These are phyloP conservation scores for Scaptomyza parva DNA, from an alignment of 2,888 invertebrate species.

Conservation along the genomic window DNA sequence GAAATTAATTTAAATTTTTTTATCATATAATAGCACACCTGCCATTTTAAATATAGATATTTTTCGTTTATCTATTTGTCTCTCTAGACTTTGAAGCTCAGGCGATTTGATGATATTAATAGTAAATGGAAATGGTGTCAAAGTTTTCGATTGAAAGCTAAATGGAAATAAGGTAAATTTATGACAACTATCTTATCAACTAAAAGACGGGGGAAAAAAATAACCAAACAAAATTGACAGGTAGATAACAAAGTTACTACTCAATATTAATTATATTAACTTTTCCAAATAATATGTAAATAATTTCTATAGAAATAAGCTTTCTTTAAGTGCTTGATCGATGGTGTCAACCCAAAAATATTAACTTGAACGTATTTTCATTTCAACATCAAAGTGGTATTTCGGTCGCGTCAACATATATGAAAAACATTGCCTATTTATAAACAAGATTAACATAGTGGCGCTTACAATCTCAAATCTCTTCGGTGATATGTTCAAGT, in stretches of 20 bases:
- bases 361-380: neutral
- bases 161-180: slow-evolving; percentile 11
- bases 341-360: slow-evolving; percentile 6
- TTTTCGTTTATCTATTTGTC: neutral
- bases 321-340: slow-evolving; percentile 16
- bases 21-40: neutral
- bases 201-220: slow-evolving; percentile 8
- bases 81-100: slow-evolving; percentile 13
- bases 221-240: slow-evolving; percentile 2
- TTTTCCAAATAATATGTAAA: slow-evolving; percentile 40
- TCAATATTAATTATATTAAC: slow-evolving; percentile 11
- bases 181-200: slow-evolving; percentile 32
- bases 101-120: slow-evolving; percentile 21
- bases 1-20: slow-evolving; percentile 42
- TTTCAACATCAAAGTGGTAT: slow-evolving; percentile 4
- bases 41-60: slow-evolving; percentile 12
- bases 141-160: slow-evolving; percentile 15
- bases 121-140: slow-evolving; percentile 30
- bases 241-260: slow-evolving; percentile 22
- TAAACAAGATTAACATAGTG: slow-evolving; percentile 39
- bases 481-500: neutral
- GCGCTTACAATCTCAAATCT: slow-evolving; percentile 13
- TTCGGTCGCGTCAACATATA: slow-evolving; percentile 21
- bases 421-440: slow-evolving; percentile 41
- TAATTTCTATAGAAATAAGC: slow-evolving; percentile 12